These are phyloP conservation scores for Flabesymbios commensalis DNA, from an alignment of 2,888 invertebrate genomes.

Conservation along the genomic window DNA sequence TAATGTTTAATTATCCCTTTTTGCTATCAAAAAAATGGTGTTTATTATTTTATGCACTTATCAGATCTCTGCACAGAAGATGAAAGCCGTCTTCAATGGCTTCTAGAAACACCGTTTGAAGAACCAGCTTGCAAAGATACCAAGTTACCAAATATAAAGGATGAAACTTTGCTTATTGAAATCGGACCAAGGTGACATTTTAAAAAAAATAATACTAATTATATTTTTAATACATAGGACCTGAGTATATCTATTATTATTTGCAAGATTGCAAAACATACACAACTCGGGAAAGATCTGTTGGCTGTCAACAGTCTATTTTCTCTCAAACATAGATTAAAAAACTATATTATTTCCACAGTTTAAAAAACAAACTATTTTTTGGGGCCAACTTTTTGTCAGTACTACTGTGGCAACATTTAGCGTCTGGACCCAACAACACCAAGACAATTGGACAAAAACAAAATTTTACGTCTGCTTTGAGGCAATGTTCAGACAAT, in stretches of 20 bases:
- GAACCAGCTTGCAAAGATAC: constrained; percentile 4
- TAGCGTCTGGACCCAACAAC: too few relatives aligned
- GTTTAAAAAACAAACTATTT: too few relatives aligned
- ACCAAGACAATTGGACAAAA: too few relatives aligned
- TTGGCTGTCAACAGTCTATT: neutral
- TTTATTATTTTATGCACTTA: neutral
- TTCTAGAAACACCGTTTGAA: constrained; percentile 26
- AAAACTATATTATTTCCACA: neutral
- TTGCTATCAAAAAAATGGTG: neutral
- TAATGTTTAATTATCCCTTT: neutral
- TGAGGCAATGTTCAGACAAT: too few relatives aligned
- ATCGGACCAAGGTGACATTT: constrained; percentile 29
- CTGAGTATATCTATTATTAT: too few relatives aligned
- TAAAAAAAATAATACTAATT: neutral
- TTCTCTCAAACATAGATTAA: neutral
- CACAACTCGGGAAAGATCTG: neutral
- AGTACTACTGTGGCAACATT: too few relatives aligned
- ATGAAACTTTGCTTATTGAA: constrained; percentile 13
- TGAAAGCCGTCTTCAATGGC: constrained; percentile 20
- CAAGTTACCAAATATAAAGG: constrained; percentile 4
- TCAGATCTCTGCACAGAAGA: constrained; percentile 7
- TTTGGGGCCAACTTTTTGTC: too few relatives aligned
- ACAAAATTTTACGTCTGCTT: too few relatives aligned
- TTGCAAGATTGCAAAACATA: too few relatives aligned
- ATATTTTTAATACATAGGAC: too few relatives aligned